Conservation (phyloP, 1,140 invertebrate genomes). For the Pteromalus puparum region DNA sequence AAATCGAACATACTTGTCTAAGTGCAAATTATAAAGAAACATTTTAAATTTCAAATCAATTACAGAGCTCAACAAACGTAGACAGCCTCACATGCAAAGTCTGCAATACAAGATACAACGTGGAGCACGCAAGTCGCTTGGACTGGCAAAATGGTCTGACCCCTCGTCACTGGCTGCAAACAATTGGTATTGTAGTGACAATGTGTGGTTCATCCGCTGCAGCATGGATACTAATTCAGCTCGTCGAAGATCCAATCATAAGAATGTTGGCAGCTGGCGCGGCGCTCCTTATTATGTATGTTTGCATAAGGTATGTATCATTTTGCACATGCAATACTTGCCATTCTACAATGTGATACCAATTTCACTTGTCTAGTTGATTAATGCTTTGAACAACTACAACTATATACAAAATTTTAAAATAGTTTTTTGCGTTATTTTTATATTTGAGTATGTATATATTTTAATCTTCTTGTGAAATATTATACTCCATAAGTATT, state of each 20-base stretch:
- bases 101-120: slow-evolving; percentile 85
- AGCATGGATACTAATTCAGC: slow-evolving; percentile 88
- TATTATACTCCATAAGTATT: neutral
- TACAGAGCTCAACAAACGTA: slow-evolving; percentile 80
- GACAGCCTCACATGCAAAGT: slow-evolving; percentile 87
- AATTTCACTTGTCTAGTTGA: neutral
- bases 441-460: neutral
- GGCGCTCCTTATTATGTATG: slow-evolving; percentile 88
- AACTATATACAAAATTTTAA: neutral
- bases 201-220: slow-evolving; percentile 85
- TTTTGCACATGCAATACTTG: slow-evolving; percentile 30
- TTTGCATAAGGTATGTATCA: slow-evolving; percentile 84
- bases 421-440: too few relatives aligned
- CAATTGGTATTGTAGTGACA: slow-evolving; percentile 79
- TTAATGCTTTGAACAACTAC: neutral
- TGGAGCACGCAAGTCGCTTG: slow-evolving; percentile 83
- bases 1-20: neutral
- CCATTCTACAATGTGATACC: neutral
- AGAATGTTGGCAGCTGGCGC: slow-evolving; percentile 86
- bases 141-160: slow-evolving; percentile 90
- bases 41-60: neutral
- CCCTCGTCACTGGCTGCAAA: slow-evolving; percentile 87
- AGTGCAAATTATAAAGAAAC: neutral
- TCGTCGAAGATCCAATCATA: slow-evolving; percentile 86
- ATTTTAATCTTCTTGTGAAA: neutral